Conservation (phyloP, 2,113 vertebrate genomes). For the Dendrocopos noguchii region DNA sequence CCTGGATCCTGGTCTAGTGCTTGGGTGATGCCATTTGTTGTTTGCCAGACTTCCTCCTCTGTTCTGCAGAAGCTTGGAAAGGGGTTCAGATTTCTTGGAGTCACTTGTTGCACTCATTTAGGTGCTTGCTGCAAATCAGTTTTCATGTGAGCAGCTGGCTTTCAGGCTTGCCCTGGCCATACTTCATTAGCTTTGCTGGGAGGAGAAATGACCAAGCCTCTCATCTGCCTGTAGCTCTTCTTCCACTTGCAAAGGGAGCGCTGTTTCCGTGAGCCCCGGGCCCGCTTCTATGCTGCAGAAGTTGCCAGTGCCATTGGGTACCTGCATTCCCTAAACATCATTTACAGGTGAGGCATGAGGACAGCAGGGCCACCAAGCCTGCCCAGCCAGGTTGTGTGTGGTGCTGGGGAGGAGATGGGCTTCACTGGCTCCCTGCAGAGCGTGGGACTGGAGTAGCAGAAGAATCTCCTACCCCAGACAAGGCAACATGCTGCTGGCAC, state of each 20-base stretch:
- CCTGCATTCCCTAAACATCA: constrained; percentile 95
- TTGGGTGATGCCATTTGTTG: background rate
- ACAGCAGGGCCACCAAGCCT: background rate
- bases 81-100: background rate
- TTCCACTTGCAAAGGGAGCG: constrained; percentile 95
- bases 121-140: background rate
- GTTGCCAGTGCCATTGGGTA: constrained; percentile 95
- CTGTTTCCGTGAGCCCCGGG: constrained; percentile 92
- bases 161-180: background rate
- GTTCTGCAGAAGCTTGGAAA: background rate
- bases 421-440: background rate
- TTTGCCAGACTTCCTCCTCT: background rate
- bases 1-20: background rate
- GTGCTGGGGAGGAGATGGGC: background rate
- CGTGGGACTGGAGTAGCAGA: background rate
- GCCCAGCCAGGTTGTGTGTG: background rate
- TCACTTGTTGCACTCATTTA: background rate
- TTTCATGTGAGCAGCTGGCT: background rate
- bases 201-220: background rate
- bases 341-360: constrained; percentile 86
- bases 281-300: constrained; percentile 92
- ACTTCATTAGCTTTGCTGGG: background rate
- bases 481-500: background rate
- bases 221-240: constrained; percentile 81
- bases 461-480: background rate